These are phyloP conservation scores for Acrocyrtus sp. DNA, from an alignment of 2,888 invertebrate genomes.

Conservation along the genomic window DNA sequence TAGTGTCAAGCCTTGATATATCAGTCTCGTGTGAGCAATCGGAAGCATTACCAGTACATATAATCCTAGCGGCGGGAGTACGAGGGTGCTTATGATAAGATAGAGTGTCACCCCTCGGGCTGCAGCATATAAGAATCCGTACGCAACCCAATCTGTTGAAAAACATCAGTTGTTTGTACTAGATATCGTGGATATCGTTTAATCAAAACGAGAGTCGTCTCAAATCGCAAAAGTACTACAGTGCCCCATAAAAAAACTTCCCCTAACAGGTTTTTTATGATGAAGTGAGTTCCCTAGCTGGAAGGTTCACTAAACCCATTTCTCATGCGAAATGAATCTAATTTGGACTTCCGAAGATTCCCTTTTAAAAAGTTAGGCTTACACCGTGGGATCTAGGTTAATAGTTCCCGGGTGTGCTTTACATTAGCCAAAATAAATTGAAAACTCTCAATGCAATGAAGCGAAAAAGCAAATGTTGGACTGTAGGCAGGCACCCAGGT, in stretches of 20 bases:
- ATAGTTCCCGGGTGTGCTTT: slow-evolving; percentile 11
- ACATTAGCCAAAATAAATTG: slow-evolving; percentile 12
- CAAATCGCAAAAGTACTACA: slow-evolving; percentile 1
- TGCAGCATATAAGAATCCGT: slow-evolving; percentile 3
- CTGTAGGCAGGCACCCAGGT: background rate
- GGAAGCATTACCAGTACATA: background rate
- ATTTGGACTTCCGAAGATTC: too few relatives aligned
- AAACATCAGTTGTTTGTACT: too few relatives aligned
- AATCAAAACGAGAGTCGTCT: too few relatives aligned
- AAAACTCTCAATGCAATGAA: background rate
- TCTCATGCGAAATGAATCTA: slow-evolving; percentile 1
- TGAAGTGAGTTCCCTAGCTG: too few relatives aligned
- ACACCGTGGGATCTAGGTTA: slow-evolving; percentile 50
- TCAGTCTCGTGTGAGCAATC: background rate
- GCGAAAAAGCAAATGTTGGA: too few relatives aligned
- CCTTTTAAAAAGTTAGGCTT: too few relatives aligned
- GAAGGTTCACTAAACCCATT: slow-evolving; percentile 45
- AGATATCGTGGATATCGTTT: too few relatives aligned
- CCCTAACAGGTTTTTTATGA: too few relatives aligned
- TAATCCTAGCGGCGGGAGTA: slow-evolving; percentile 13
- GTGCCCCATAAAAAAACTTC: too few relatives aligned
- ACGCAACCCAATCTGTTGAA: slow-evolving; percentile 6
- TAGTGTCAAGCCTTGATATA: background rate
- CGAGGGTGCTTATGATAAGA: slow-evolving; percentile 2
- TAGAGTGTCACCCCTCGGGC: slow-evolving; percentile 7